Percentiles rank a stretch among this genome's conserved stretches.
Evolutionary conservation across 2,113 vertebrate species (phyloP).

Genomic region (Neolamprologus variostigma): DNA sequence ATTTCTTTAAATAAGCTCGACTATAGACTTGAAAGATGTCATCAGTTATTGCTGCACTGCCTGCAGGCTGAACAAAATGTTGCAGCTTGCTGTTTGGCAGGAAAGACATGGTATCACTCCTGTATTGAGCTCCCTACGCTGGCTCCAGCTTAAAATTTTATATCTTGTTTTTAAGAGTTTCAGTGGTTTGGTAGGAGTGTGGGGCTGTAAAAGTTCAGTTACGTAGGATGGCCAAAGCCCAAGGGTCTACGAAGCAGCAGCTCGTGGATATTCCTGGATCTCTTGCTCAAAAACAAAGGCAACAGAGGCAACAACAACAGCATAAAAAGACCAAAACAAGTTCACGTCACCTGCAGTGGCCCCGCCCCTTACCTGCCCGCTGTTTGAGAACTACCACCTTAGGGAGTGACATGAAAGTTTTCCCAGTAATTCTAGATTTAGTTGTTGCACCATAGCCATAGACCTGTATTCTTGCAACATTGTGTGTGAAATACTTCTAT

Average conservation of each 20-base stretch:
- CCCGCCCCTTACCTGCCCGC: accelerated
- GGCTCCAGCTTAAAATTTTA: background rate
- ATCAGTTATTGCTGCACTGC: background rate
- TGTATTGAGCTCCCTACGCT: background rate
- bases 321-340: background rate
- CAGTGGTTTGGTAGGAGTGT: background rate
- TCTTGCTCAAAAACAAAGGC: background rate
- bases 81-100: background rate
- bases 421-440: background rate
- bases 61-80: background rate
- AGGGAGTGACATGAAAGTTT: background rate
- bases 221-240: background rate
- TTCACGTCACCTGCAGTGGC: accelerated
- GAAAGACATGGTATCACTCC: background rate
- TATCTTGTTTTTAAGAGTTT: background rate
- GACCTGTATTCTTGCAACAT: too few species aligned
- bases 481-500: too few species aligned
- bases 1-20: background rate
- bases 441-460: background rate
- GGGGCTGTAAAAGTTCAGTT: background rate
- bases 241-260: background rate
- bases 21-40: background rate
- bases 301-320: background rate
- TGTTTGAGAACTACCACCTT: background rate
- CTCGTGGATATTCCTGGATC: background rate